These are phyloP conservation scores for Lepidochrysops patricia DNA, from an alignment of 2,888 invertebrate genomes.

Conservation along the genomic window DNA sequence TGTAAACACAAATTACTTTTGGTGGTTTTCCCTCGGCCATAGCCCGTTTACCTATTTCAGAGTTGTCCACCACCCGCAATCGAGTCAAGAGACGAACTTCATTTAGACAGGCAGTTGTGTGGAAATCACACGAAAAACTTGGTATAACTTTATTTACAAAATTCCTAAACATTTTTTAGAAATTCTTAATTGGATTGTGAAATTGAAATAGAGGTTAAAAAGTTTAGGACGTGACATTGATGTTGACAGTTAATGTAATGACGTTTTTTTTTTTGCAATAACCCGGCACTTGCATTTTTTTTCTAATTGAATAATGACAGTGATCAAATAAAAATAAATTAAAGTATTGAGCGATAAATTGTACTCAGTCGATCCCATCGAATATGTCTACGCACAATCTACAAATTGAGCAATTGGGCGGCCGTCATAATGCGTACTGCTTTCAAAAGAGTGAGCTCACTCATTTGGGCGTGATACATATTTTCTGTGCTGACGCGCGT, in stretches of 20 bases:
- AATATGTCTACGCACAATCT: too few species aligned
- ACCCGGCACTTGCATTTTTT: too few species aligned
- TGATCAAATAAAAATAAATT: too few species aligned
- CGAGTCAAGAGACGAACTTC: constrained; percentile 85
- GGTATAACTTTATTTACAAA: constrained; percentile 38
- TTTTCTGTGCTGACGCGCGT: too few species aligned
- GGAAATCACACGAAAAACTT: constrained; percentile 52
- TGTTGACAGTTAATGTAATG: not conserved
- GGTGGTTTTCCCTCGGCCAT: constrained; percentile 96
- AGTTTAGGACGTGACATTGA: not conserved
- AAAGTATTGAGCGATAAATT: too few species aligned
- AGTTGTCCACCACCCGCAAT: constrained; percentile 96
- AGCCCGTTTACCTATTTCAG: constrained; percentile 93
- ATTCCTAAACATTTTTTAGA: constrained; percentile 47
- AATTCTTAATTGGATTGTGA: not conserved
- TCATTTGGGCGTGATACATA: too few species aligned
- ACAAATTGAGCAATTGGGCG: too few species aligned
- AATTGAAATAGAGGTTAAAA: constrained; percentile 19
- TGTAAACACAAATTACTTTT: constrained; percentile 94
- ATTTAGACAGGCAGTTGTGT: constrained; percentile 73
- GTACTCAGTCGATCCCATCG: too few species aligned
- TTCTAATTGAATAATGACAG: too few species aligned
- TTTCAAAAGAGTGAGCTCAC: too few species aligned
- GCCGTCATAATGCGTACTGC: too few species aligned
- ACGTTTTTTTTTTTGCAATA: not conserved